A percentile compares a stretch with the other conserved stretches of the same genome.
Evolutionary conservation across 2,797 vertebrate species (phyloP).

Genomic region (Hapalemur alaotrensis): DNA sequence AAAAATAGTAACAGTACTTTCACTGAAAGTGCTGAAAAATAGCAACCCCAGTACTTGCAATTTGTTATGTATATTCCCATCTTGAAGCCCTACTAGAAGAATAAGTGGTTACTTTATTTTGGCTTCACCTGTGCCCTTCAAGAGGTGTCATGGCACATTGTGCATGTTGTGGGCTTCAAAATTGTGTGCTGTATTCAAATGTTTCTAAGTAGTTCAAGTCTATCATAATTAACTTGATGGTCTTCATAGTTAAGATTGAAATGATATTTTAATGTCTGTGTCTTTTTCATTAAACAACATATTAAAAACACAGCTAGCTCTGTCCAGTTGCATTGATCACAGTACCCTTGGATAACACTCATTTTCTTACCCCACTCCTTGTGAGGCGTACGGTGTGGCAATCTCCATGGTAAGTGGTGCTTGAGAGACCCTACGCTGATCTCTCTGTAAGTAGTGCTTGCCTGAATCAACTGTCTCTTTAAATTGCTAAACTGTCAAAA

Average conservation of each 20-base stretch:
- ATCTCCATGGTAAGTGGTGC: background rate
- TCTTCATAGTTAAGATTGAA: background rate
- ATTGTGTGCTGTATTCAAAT: background rate
- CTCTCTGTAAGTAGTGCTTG: background rate
- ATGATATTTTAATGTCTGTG: background rate
- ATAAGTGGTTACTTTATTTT: background rate
- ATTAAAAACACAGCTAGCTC: background rate
- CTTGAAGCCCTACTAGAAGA: background rate
- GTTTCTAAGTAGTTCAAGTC: background rate
- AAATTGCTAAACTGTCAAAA: conserved; percentile 17
- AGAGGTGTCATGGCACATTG: background rate
- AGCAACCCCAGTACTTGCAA: background rate
- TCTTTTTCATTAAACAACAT: background rate
- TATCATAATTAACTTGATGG: background rate
- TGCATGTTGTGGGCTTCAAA: background rate
- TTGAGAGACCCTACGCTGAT: background rate
- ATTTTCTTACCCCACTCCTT: background rate
- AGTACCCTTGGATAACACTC: background rate
- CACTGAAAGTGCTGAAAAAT: background rate
- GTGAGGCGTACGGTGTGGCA: background rate
- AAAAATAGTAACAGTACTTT: background rate
- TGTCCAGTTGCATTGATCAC: background rate
- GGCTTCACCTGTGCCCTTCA: background rate
- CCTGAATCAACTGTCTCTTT: background rate
- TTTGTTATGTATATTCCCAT: background rate